These are phyloP conservation scores for Bradypus variegatus DNA, from an alignment of 2,797 vertebrate genomes.

Conservation along the genomic window DNA sequence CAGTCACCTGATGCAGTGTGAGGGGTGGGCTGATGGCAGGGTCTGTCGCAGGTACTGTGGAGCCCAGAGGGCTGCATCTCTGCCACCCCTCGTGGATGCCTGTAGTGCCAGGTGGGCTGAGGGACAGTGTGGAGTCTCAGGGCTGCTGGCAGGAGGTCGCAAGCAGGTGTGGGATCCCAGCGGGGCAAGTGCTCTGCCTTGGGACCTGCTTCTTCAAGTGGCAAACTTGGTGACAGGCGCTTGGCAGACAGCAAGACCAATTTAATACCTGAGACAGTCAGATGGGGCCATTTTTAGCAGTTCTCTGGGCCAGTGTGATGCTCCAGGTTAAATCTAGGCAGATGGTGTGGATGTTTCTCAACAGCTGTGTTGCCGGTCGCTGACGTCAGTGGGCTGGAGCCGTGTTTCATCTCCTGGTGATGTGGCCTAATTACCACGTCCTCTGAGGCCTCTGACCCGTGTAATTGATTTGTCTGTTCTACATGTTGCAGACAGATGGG, in stretches of 20 bases:
- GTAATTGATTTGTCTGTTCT: slow-evolving; percentile 60
- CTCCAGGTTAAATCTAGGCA: slow-evolving; percentile 47
- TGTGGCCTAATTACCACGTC: slow-evolving; percentile 54
- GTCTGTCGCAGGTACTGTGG: not conserved
- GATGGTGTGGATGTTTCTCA: slow-evolving; percentile 29
- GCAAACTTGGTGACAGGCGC: slow-evolving; percentile 38
- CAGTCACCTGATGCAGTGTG: not conserved
- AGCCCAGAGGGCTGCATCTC: not conserved
- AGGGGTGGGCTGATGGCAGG: not conserved
- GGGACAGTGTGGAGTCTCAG: slow-evolving; percentile 7
- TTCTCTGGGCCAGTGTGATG: slow-evolving; percentile 47
- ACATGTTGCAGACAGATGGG: slow-evolving; percentile 33
- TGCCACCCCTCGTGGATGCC: not conserved
- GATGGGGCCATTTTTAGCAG: slow-evolving; percentile 55
- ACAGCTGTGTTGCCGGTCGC: not conserved
- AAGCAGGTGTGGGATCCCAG: slow-evolving; percentile 30
- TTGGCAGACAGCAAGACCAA: slow-evolving; percentile 44
- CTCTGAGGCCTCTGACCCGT: slow-evolving; percentile 39
- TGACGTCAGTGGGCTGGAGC: slow-evolving; percentile 52
- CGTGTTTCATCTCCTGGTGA: slow-evolving; percentile 44
- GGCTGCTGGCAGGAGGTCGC: not conserved
- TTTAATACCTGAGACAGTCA: slow-evolving; percentile 28
- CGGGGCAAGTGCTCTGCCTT: slow-evolving; percentile 8
- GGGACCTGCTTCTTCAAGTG: slow-evolving; percentile 50
- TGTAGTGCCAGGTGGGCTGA: not conserved